Percentiles rank a stretch among this genome's conserved stretches.
These are phyloP conservation scores for Athalia circularis DNA, from an alignment of 2,888 invertebrate species.

Conservation along the genomic window DNA sequence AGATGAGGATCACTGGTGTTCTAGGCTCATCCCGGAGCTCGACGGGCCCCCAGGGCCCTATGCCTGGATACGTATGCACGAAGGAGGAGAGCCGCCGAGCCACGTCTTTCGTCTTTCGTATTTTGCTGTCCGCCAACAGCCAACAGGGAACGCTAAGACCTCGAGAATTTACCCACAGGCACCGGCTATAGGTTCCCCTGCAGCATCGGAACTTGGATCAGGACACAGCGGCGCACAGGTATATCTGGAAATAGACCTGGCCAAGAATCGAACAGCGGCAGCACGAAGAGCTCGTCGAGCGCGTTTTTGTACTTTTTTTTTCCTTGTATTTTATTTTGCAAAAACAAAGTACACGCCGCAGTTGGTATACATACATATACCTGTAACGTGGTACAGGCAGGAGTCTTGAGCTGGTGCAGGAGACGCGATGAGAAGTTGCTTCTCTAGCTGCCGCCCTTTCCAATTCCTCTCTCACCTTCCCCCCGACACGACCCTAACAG, in stretches of 20 bases:
- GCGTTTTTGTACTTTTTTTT: constrained; percentile 50
- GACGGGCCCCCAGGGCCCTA: constrained; percentile 39
- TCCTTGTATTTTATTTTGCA: constrained; percentile 51
- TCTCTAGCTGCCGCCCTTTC: constrained; percentile 53
- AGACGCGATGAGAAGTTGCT: constrained; percentile 60
- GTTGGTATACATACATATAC: neutral
- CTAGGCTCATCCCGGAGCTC: constrained; percentile 39
- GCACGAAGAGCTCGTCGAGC: constrained; percentile 51
- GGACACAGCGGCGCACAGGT: constrained; percentile 48
- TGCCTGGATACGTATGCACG: neutral
- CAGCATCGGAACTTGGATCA: constrained; percentile 18
- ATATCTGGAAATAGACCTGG: constrained; percentile 65
- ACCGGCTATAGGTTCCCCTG: constrained; percentile 51
- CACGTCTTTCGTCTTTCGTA: constrained; percentile 24
- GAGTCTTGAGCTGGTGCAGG: constrained; percentile 49
- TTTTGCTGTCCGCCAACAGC: constrained; percentile 5
- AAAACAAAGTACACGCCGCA: constrained; percentile 53
- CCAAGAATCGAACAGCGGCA: constrained; percentile 58
- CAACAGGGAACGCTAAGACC: constrained; percentile 25
- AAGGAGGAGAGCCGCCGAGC: constrained; percentile 6
- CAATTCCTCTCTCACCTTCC: neutral
- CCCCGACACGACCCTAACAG: neutral
- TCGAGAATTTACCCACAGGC: constrained; percentile 59
- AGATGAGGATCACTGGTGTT: constrained; percentile 43
- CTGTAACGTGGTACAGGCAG: constrained; percentile 43